Evolutionary conservation across 1,140 invertebrate genomes (phyloP).

Genomic region (Drosophila repleta): DNA sequence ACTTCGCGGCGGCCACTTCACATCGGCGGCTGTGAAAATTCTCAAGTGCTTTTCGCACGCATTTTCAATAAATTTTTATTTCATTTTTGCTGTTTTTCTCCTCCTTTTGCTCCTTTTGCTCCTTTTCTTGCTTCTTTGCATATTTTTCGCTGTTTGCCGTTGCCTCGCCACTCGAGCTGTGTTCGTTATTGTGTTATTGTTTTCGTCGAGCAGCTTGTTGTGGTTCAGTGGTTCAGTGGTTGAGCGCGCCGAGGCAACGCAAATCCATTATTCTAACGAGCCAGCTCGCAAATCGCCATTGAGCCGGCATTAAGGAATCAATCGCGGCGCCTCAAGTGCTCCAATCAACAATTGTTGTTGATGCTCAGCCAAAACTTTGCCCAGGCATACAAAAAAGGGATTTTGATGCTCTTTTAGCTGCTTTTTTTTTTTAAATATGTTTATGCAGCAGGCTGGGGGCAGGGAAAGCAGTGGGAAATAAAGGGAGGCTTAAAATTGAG

Average conservation of each 20-base stretch:
- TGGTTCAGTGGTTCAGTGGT: slow-evolving; percentile 12
- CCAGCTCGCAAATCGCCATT: slow-evolving; percentile 2
- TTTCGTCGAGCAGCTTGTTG: slow-evolving; percentile 9
- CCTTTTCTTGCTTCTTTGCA: slow-evolving; percentile 3
- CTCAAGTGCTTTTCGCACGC: slow-evolving; percentile 55
- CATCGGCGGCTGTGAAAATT: slow-evolving; percentile 40
- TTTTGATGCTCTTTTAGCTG: no score
- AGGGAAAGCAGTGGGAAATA: no score
- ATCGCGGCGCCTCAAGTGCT: slow-evolving; percentile 20
- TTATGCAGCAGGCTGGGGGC: no score
- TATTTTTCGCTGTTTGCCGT: slow-evolving; percentile 1
- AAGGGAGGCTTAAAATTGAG: no score
- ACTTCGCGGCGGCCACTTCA: slow-evolving; percentile 28
- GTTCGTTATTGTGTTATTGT: slow-evolving; percentile 32
- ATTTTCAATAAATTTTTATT: slow-evolving; percentile 62
- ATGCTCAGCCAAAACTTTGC: background rate
- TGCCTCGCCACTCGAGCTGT: background rate
- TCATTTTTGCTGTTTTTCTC: slow-evolving; percentile 9
- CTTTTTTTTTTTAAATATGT: no score
- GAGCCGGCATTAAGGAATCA: slow-evolving; percentile 23
- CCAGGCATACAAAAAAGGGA: no score
- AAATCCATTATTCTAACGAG: slow-evolving; percentile 25
- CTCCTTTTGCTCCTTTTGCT: background rate
- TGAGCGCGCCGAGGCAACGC: slow-evolving; percentile 7
- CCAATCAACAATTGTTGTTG: slow-evolving; percentile 8